phyloP scores from a whole-genome alignment of 2,113 vertebrate genomes.

The Addax nasomaculatus region DNA sequence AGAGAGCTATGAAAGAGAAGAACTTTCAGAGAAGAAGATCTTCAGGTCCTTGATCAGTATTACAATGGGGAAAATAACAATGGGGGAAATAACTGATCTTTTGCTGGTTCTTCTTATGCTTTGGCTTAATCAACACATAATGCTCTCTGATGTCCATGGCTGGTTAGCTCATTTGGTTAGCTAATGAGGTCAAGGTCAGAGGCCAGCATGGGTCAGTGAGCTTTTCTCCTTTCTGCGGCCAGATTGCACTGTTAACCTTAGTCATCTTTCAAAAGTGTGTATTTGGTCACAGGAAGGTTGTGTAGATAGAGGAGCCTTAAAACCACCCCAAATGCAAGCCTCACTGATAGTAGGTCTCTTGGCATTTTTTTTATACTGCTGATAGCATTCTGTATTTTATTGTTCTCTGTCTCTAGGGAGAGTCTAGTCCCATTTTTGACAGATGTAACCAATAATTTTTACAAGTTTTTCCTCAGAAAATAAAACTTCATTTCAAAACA shows the following conservation, averaged over 20 bases:
- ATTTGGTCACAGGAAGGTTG: constrained; percentile 48
- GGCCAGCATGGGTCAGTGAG: constrained; percentile 58
- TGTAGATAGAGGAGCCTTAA: background rate
- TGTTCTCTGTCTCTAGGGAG: background rate
- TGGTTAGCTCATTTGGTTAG: constrained; percentile 60
- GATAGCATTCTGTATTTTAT: background rate
- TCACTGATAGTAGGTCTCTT: background rate
- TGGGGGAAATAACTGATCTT: background rate
- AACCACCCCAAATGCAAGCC: background rate
- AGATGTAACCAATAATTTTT: background rate
- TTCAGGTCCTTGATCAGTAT: background rate
- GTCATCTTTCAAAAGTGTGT: constrained; percentile 44
- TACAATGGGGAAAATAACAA: background rate
- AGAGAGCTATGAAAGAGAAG: background rate
- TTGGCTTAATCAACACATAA: constrained; percentile 45
- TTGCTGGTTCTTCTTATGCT: constrained; percentile 5
- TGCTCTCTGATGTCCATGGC: constrained; percentile 30
- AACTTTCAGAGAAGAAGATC: background rate
- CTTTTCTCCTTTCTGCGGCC: constrained; percentile 53
- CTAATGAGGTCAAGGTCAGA: constrained; percentile 65
- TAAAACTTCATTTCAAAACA: constrained; percentile 35
- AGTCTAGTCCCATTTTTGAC: constrained; percentile 2
- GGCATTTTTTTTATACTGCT: background rate
- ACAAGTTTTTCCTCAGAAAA: background rate
- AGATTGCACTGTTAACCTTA: constrained; percentile 54